Base-by-base conservation (phyloP, 2,888 invertebrate genomes). In the Bellardia bayeri region DNA sequence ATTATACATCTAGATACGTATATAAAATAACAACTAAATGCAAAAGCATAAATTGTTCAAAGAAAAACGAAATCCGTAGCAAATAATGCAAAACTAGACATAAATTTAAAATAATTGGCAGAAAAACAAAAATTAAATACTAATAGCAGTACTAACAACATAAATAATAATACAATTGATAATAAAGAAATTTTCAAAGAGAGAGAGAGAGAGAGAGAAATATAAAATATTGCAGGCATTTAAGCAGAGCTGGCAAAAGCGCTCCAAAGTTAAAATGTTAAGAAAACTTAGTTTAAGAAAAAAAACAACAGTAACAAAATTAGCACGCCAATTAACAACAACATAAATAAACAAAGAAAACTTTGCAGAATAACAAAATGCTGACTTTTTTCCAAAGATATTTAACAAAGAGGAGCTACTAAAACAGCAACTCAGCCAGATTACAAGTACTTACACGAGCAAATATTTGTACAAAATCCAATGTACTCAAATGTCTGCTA, bases 31-130 rank as follows among this genome's bases (percentile, higher is more conserved):
- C 30, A 74, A 58, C 30, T 74, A 45, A 61, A 74, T 14, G 33
- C 13, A 33, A 45, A 74, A 61, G 30, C 45, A 74, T 49, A 23
- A 51, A 76, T 51, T 37, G n/a, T 68, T 58, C 45, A 42, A 49
- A 33, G 23, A 58, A 69, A 69, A 79, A 69, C 16, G 49, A 80
- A 80, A 69, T 23, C 51, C 33, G 23, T 69, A 69, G 49, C 54
- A 56, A 69, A 71, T 51, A 80, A 79, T 61, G 33, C 6, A 61
- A 79, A 51, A 79, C 61, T 45, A 72, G 54, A 42, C 51, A 49
- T 82, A 54, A 56, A 37, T 56, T 13, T 64, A 64, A 23, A 78
- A 30, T 63, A 78, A 49, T 56, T 37, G n/a, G 30, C 14, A 40
- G 42, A 14, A 66, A 82, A 58, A 14, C 9, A 23, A 58, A 68